Evolutionary conservation across 2,797 vertebrate species (phyloP).

Genomic region (Eulemur coronatus): DNA sequence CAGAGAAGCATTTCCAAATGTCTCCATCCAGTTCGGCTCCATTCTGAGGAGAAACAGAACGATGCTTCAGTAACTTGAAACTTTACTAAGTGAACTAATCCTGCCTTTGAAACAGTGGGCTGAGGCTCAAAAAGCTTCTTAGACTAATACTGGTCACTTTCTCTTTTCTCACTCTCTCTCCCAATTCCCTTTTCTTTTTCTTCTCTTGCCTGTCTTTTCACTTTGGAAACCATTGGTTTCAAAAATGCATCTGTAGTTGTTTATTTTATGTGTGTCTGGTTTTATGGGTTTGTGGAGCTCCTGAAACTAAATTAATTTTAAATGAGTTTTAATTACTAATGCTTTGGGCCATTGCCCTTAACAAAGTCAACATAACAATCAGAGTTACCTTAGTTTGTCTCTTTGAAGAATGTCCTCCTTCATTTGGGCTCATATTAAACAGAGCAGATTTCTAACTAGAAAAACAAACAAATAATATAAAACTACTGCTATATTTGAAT

Average conservation of each 20-base stretch:
- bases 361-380: slow-evolving; percentile 77
- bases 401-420: slow-evolving; percentile 60
- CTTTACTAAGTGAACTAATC: not conserved
- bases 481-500: slow-evolving; percentile 48
- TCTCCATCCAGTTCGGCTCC: not conserved
- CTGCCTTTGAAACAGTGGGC: not conserved
- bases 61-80: not conserved
- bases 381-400: slow-evolving; percentile 72
- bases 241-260: slow-evolving; percentile 61
- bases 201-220: not conserved
- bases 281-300: slow-evolving; percentile 61
- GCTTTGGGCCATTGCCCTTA: slow-evolving; percentile 70
- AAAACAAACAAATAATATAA: slow-evolving; percentile 39
- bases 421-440: slow-evolving; percentile 53
- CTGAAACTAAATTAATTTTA: slow-evolving; percentile 77
- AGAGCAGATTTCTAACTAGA: slow-evolving; percentile 45
- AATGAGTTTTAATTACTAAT: slow-evolving; percentile 78
- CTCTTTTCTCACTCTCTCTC: not conserved
- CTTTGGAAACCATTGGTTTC: slow-evolving; percentile 43
- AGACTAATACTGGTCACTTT: not conserved
- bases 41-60: not conserved
- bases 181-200: not conserved
- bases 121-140: not conserved
- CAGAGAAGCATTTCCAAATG: not conserved
- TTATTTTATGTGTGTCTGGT: slow-evolving; percentile 53